Evolutionary conservation across 2,797 vertebrate species (phyloP).

Genomic region (Hydrophis major): DNA sequence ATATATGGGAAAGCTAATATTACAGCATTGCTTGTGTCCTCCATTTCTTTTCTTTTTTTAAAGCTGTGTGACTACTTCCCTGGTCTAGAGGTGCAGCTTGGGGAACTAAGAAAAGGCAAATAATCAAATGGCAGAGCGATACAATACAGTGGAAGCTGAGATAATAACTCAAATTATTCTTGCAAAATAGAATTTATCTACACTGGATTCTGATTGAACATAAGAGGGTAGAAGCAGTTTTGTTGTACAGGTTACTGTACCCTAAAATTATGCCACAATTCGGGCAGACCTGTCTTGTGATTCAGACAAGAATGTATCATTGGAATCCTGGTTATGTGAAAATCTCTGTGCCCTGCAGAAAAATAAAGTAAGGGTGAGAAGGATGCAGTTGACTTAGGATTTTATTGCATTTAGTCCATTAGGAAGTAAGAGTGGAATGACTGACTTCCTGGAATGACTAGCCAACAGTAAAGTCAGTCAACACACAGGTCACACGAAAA

Average conservation of each 20-base stretch:
- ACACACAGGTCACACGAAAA: background rate
- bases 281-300: background rate
- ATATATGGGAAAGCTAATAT: background rate
- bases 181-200: background rate
- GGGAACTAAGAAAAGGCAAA: background rate
- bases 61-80: background rate
- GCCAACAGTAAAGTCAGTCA: background rate
- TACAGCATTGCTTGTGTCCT: background rate
- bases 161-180: background rate
- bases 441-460: background rate
- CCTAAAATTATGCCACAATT: background rate
- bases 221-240: background rate
- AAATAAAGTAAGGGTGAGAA: background rate
- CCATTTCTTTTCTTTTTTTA: background rate
- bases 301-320: background rate
- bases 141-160: background rate
- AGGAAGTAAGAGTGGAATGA: background rate
- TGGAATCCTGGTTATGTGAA: background rate
- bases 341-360: background rate
- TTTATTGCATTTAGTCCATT: background rate
- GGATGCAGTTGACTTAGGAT: background rate
- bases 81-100: background rate
- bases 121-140: background rate
- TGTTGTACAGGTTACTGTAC: constrained; percentile 4
- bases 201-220: background rate